These are phyloP conservation scores for Tragelaphus strepsiceros DNA, from an alignment of 2,113 vertebrate species.

Conservation along the genomic window DNA sequence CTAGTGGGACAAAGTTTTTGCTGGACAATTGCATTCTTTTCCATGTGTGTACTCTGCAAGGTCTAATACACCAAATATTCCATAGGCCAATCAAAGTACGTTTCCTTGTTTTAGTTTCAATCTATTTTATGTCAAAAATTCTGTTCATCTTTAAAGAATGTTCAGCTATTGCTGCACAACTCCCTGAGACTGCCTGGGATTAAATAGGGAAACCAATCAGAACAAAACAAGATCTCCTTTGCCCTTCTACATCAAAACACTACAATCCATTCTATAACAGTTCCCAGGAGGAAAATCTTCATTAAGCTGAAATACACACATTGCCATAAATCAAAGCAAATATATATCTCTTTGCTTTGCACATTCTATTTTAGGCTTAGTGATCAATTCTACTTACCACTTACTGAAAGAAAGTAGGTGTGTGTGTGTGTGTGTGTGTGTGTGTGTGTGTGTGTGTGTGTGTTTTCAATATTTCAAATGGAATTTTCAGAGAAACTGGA, in stretches of 20 bases:
- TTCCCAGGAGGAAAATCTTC: slow-evolving; percentile 38
- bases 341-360: neutral
- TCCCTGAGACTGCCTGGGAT: neutral
- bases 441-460: neutral
- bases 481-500: slow-evolving; percentile 29
- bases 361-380: neutral
- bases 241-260: neutral
- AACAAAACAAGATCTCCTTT: neutral
- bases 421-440: neutral
- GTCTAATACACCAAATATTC: neutral
- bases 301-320: slow-evolving; percentile 29
- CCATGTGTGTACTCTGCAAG: neutral
- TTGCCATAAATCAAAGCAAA: slow-evolving; percentile 35
- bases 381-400: neutral
- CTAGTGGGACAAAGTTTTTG: slow-evolving; percentile 25
- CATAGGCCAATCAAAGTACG: neutral
- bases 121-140: neutral
- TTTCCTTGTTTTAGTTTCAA: neutral
- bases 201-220: slow-evolving; percentile 29
- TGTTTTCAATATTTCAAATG: neutral
- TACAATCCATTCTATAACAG: neutral
- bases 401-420: slow-evolving; percentile 12
- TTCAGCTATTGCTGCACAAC: neutral
- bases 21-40: slow-evolving; percentile 27
- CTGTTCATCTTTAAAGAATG: neutral